These are phyloP conservation scores for Drymodes brunneopygia DNA, from an alignment of 2,113 vertebrate genomes.

Conservation along the genomic window DNA sequence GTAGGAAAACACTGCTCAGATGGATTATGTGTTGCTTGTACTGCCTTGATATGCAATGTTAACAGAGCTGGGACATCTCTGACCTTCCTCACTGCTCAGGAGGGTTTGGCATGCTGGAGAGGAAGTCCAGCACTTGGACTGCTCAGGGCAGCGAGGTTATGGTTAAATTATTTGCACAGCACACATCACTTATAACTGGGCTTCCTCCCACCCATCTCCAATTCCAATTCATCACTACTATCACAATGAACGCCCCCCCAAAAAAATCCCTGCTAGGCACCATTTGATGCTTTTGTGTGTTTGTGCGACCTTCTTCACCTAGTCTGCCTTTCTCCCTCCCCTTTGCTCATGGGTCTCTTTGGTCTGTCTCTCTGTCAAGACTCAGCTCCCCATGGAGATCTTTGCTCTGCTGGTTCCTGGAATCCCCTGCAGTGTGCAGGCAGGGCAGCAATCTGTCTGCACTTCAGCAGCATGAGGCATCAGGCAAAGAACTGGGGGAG, in stretches of 20 bases:
- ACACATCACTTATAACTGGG: background rate
- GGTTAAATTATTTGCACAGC: background rate
- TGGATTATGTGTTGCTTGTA: background rate
- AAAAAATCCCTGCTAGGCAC: background rate
- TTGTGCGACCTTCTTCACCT: background rate
- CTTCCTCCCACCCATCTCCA: background rate
- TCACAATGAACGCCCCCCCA: accelerated
- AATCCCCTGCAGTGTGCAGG: background rate
- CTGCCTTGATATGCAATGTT: background rate
- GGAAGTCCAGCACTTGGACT: background rate
- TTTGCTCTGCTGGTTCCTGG: background rate
- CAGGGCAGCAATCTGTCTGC: background rate
- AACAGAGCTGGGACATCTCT: background rate
- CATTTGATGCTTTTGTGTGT: background rate
- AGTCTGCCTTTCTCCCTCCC: background rate
- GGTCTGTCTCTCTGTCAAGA: background rate
- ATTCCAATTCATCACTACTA: background rate
- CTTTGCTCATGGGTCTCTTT: background rate
- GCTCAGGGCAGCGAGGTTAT: background rate
- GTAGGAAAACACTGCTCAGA: background rate
- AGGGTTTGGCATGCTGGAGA: background rate
- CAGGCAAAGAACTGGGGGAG: background rate
- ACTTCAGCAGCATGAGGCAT: background rate
- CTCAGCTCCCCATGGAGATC: background rate
- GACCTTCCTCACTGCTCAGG: background rate